Evolutionary conservation across 2,797 vertebrate species (phyloP).

Genomic region (Eupleurogrammus muticus): DNA sequence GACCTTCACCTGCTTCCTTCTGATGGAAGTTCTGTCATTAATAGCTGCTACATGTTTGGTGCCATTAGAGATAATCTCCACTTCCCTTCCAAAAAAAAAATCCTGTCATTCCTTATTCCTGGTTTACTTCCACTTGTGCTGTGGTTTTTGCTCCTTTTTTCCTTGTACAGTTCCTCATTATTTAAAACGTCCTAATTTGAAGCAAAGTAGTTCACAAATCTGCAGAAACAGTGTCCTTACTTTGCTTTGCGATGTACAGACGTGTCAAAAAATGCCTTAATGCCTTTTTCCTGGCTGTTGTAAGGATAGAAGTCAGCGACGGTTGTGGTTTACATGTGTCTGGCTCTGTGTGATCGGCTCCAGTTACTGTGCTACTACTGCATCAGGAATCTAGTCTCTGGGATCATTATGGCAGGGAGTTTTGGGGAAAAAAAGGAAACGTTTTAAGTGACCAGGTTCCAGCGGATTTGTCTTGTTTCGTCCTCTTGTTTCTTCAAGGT

Average conservation of each 20-base stretch:
- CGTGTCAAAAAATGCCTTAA: slow-evolving; percentile 46
- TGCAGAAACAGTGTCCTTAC: slow-evolving; percentile 18
- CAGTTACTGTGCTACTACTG: slow-evolving; percentile 34
- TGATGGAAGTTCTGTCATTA: slow-evolving; percentile 24
- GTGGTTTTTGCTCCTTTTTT: neutral
- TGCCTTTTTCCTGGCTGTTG: slow-evolving; percentile 25
- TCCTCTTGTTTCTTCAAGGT: neutral
- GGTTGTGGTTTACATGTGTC: slow-evolving; percentile 33
- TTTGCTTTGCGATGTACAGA: slow-evolving; percentile 36
- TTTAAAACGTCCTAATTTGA: neutral
- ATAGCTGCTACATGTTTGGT: slow-evolving; percentile 55
- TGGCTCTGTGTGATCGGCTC: slow-evolving; percentile 16
- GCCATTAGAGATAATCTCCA: slow-evolving; percentile 58
- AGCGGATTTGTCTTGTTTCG: slow-evolving; percentile 24
- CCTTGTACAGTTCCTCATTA: neutral
- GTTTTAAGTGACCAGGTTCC: slow-evolving; percentile 4
- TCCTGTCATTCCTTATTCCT: neutral
- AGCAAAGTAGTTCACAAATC: slow-evolving; percentile 4
- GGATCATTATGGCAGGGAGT: slow-evolving; percentile 40
- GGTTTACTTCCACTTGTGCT: neutral
- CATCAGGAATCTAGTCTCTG: slow-evolving; percentile 52
- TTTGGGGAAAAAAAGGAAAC: neutral
- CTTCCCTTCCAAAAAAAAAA: neutral
- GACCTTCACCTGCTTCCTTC: slow-evolving; percentile 31
- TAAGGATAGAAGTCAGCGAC: slow-evolving; percentile 21